These are phyloP conservation scores for Panurus biarmicus DNA, from an alignment of 2,113 vertebrate genomes.

Conservation along the genomic window DNA sequence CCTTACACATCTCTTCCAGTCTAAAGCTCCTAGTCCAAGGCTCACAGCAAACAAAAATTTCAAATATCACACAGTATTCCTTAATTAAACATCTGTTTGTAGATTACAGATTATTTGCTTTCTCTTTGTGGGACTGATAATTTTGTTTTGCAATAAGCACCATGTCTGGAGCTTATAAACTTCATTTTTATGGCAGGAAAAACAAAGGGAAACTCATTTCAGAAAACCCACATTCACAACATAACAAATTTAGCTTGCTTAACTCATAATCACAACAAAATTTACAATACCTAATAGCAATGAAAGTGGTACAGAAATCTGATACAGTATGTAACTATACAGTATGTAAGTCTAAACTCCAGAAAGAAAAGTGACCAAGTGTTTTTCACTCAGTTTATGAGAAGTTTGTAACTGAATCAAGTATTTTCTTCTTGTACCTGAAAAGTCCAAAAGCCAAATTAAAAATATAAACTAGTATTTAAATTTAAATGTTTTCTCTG, in stretches of 20 bases:
- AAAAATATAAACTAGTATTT: neutral
- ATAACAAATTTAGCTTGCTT: neutral
- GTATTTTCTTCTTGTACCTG: neutral
- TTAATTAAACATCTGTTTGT: constrained; percentile 23
- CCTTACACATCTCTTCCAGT: neutral
- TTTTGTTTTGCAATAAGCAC: neutral
- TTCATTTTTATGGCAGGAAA: neutral
- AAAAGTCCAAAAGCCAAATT: neutral
- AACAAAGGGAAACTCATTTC: neutral
- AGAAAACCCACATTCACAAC: neutral
- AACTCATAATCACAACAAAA: neutral
- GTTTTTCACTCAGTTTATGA: neutral
- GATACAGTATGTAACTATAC: neutral
- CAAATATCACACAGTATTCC: neutral
- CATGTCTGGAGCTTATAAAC: neutral
- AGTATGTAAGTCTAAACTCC: neutral
- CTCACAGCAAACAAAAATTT: neutral
- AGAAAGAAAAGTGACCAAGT: neutral
- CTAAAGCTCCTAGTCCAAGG: neutral
- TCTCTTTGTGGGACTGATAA: neutral
- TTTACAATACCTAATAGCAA: neutral
- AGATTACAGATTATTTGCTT: neutral
- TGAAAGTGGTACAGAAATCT: neutral
- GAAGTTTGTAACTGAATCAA: neutral
- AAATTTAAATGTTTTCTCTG: neutral